These are phyloP conservation scores for Rhinophrynus dorsalis DNA, from an alignment of 2,797 vertebrate genomes.

Conservation along the genomic window DNA sequence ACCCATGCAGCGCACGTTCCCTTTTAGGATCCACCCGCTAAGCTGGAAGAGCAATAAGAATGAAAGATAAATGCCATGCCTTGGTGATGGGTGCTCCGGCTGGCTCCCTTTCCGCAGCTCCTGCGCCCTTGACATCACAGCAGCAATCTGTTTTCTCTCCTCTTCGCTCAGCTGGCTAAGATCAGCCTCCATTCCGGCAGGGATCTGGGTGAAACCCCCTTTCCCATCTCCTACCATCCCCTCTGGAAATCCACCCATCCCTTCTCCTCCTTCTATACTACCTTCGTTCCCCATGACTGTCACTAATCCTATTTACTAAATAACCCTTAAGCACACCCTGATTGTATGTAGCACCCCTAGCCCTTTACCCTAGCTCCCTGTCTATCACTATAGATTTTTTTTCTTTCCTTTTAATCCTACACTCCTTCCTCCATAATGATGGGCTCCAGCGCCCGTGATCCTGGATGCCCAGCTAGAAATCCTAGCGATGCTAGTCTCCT, in stretches of 20 bases:
- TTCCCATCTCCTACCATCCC: constrained; percentile 67
- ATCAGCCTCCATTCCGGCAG: constrained; percentile 72
- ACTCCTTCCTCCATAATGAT: constrained; percentile 35
- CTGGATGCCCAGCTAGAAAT: constrained; percentile 18
- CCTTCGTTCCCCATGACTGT: constrained; percentile 89
- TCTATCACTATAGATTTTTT: constrained; percentile 29
- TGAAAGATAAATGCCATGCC: constrained; percentile 39
- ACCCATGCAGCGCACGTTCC: not conserved
- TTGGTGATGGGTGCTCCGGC: constrained; percentile 47
- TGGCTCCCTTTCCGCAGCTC: constrained; percentile 72
- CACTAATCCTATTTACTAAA: constrained; percentile 15
- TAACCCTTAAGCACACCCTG: constrained; percentile 39
- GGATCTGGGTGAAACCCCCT: constrained; percentile 74
- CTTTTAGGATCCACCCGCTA: not conserved
- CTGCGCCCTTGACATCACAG: constrained; percentile 87
- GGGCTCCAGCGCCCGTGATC: constrained; percentile 24
- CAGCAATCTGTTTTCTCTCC: constrained; percentile 83
- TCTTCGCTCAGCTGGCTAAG: constrained; percentile 87
- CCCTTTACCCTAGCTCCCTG: constrained; percentile 54
- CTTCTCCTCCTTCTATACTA: constrained; percentile 76
- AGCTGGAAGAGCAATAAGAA: constrained; percentile 18
- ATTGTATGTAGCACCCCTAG: no score
- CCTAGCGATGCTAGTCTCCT: constrained; percentile 5
- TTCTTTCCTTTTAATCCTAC: constrained; percentile 1
- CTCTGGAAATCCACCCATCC: constrained; percentile 59